Evolutionary conservation across 2,888 invertebrate species (phyloP).

Genomic region (Synergus umbraculus): DNA sequence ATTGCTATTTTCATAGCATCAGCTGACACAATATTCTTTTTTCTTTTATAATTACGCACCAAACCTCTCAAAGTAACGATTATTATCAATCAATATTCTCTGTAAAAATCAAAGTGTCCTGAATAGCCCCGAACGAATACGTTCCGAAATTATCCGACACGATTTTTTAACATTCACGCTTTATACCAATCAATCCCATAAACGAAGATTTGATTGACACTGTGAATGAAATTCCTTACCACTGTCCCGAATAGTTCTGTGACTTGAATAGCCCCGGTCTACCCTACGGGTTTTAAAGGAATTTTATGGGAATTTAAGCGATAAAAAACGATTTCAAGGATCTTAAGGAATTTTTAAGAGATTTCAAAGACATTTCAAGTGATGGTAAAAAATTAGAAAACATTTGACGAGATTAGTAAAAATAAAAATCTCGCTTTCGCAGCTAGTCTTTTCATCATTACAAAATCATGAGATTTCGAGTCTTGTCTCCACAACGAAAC

Average conservation of each 20-base stretch:
- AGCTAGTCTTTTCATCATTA: neutral
- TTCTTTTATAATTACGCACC: neutral
- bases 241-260: too few species aligned
- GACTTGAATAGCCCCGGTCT: too few species aligned
- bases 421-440: neutral
- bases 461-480: neutral
- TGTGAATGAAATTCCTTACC: too few species aligned
- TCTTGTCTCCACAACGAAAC: neutral
- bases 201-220: too few species aligned
- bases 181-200: neutral
- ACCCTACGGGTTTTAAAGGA: too few species aligned
- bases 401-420: too few species aligned
- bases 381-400: too few species aligned
- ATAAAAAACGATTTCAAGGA: too few species aligned
- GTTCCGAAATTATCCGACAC: neutral
- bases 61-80: neutral
- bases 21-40: neutral
- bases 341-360: too few species aligned
- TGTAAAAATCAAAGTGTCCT: neutral
- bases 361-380: too few species aligned
- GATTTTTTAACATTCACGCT: neutral
- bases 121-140: neutral
- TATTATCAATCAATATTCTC: neutral
- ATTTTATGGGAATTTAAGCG: too few species aligned
- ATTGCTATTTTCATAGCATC: too few species aligned